A percentile compares a stretch with the other conserved stretches of the same genome.
Evolutionary conservation across 2,797 vertebrate species (phyloP).

Genomic region (Lacerta bilineata): DNA sequence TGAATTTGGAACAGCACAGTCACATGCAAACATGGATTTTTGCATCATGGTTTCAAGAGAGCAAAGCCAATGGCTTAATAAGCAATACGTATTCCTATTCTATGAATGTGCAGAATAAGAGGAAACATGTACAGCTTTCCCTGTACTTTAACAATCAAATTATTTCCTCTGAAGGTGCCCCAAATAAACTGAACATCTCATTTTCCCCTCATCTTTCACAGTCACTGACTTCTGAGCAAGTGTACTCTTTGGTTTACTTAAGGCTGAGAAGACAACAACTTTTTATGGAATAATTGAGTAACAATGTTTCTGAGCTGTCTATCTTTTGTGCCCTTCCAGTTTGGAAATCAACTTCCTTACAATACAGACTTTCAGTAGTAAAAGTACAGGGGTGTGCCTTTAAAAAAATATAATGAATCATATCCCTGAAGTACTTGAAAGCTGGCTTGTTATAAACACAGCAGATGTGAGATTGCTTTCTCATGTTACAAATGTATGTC

Average conservation of each 20-base stretch:
- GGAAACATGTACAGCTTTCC: background rate
- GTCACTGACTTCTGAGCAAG: background rate
- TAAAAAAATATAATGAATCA: conserved; percentile 59
- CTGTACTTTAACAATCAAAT: background rate
- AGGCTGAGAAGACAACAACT: conserved; percentile 29
- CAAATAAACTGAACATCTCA: background rate
- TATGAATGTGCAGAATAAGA: background rate
- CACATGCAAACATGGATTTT: background rate
- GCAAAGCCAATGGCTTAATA: background rate
- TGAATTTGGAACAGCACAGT: conserved; percentile 3
- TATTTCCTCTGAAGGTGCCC: background rate
- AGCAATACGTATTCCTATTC: conserved; percentile 7
- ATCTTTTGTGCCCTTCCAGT: background rate
- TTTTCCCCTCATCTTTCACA: background rate
- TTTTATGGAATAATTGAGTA: conserved; percentile 53
- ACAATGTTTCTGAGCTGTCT: background rate
- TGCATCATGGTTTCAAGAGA: background rate
- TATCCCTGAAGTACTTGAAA: conserved; percentile 36
- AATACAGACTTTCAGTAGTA: background rate
- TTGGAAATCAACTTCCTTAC: background rate
- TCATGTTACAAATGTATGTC: conserved; percentile 22
- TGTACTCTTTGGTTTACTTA: background rate
- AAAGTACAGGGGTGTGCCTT: conserved; percentile 40
- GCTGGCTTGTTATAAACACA: conserved; percentile 40
- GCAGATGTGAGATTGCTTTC: conserved; percentile 52